These are phyloP conservation scores for Trachelus tabidus DNA, from an alignment of 2,888 invertebrate genomes.

Conservation along the genomic window DNA sequence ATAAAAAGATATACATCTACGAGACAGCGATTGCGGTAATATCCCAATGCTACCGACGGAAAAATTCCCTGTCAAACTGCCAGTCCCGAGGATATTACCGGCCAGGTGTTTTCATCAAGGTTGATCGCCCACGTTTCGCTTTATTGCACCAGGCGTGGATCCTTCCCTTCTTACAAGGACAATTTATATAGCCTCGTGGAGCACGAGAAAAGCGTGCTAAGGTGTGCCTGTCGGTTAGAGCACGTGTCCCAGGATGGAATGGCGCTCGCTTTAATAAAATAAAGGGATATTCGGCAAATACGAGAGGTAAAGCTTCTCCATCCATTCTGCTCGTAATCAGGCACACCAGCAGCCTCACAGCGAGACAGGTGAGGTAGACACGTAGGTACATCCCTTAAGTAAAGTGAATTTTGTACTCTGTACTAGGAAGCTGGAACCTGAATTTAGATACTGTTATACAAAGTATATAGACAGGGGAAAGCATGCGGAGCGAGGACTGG, in stretches of 20 bases:
- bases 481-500: not conserved
- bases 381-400: no score
- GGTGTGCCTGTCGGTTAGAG: no score
- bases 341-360: no score
- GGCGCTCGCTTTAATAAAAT: not conserved
- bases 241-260: not conserved
- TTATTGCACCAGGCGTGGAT: constrained; percentile 22
- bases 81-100: constrained; percentile 25
- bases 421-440: no score
- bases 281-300: not conserved
- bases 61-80: not conserved
- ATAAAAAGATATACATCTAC: not conserved
- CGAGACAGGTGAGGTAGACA: no score
- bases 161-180: constrained; percentile 25
- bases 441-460: no score
- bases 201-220: constrained; percentile 21
- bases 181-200: constrained; percentile 28
- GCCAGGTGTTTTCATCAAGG: constrained; percentile 36
- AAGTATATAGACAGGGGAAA: not conserved
- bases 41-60: not conserved
- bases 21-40: not conserved
- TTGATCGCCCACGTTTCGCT: constrained; percentile 15
- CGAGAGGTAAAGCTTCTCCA: no score
- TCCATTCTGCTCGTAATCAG: no score
- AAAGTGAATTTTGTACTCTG: no score